Evolutionary conservation across 2,797 vertebrate genomes (phyloP), one percentile per base, ranked within the genome.

Genomic region (Gambelia wislizenii): DNA sequence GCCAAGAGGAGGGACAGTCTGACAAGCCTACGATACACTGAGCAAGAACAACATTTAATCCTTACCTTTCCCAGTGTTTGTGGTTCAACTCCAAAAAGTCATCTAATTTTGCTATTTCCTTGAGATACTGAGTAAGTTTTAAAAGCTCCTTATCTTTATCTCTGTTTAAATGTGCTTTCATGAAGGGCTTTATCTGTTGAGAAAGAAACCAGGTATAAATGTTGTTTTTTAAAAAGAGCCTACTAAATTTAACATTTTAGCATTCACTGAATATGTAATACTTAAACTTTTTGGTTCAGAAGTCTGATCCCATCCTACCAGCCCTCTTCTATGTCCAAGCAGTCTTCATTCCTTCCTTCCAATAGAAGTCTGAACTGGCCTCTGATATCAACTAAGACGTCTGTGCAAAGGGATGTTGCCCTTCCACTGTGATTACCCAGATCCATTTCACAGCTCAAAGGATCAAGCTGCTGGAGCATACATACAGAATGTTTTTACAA

Each of bases 31-130:
- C 70, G 91, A 92, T 0, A 88, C 13, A 25, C 33, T 18, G 33
- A 36, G 42, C 22, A 36, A 30, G 78, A 87, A 49, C 90, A 79
- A 85, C 6, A 88, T 16, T 87, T 86, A 52, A 54, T 80, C 92
- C 95, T 96, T 95, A 99, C 99, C 98, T 98, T 97, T 99, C 99
- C 99, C 99, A 99, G 92, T 99, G 98, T 97, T 99, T 99, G 96
- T 99, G 99, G 96, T 99, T 99, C 93, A 99, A 98, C 82, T 98
- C 98, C 94, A 98, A 97, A 93, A 99, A 98, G 96, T 99, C 98
- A 0, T 99, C 99, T 94, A 99, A 97, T 95, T 99, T 98, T 93
- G 98, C 98, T 88, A 99, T 99, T 97, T 99, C 99, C 97, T 98
- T 99, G 94, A 99, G 98, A 96, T 99, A 99, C 56, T 99, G 98